Base-by-base conservation (phyloP, 2,888 invertebrate genomes). In the Invenusta paracnida region DNA sequence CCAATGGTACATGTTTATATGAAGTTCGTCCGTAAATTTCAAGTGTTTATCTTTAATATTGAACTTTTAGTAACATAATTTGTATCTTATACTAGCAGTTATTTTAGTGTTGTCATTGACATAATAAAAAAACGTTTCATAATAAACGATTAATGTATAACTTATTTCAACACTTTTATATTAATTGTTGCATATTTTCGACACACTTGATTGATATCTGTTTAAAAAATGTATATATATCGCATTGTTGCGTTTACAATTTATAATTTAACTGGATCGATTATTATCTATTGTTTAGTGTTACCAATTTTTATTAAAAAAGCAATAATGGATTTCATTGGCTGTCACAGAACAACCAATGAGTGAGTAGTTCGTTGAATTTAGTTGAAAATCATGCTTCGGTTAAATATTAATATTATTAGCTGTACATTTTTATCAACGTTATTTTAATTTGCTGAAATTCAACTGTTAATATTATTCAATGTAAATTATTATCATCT, bases 1-100 rank as follows among this genome's bases (percentile, higher is more conserved):
- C 73, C 73, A 73, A 73, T 73, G 73, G 73, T 73, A 73, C 73
- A 73, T 73, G 73, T 73, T 73, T 73, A 73, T 73, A 73, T 73
- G 73, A 73, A 73, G 73, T 73, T 73, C 73, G 73, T 73, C 73
- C 5, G 17, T 73, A 48, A 73, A 73, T 73, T 73, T 73, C 73
- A 73, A 73, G 73, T 13, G 73, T 73, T 73, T 73, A 73, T 73
- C 27, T 73, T 73, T 73, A 73, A 73, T 73, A 73, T 73, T 73
- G 73, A 73, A 73, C 73, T 73, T 73, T 73, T 73, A 73, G 73
- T 73, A 73, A 73, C 73, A 73, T 73, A 73, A 73, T 73, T 73
- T 73, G 73, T 73, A 73, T 73, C 73, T 73, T 73, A 73, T 73
- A 73, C 73, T 73, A 73, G 73, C 73, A 13, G 27, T 73, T 73